A percentile compares a stretch with the other conserved stretches of the same genome.
phyloP scores from a whole-genome alignment of 2,888 invertebrate species.

The Monoplex corrugatus region DNA sequence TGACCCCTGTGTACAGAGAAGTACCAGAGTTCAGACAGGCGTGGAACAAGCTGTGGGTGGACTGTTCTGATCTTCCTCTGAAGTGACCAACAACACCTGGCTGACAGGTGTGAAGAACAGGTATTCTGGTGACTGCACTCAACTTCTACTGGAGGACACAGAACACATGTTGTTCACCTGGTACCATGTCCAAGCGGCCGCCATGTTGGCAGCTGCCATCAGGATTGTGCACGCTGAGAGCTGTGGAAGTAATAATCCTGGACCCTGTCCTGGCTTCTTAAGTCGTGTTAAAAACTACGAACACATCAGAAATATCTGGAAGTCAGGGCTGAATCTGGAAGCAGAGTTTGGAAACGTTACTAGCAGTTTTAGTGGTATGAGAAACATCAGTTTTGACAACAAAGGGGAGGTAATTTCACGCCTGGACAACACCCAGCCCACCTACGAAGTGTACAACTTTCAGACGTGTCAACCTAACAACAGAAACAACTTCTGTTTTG shows the following conservation, averaged over 20 bases:
- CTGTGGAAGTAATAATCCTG: not conserved
- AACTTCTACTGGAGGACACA: not conserved
- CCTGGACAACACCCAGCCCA: not conserved
- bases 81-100: not conserved
- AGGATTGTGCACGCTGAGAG: not conserved
- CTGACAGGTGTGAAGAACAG: not conserved
- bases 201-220: not conserved
- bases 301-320: not conserved
- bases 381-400: not conserved
- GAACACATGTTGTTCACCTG: conserved; percentile 21
- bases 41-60: conserved; percentile 15
- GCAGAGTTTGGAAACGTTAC: not conserved
- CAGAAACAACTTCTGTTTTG: not conserved
- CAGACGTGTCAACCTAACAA: not conserved
- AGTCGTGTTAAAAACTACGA: not conserved
- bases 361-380: not conserved
- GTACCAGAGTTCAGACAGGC: conserved; percentile 15
- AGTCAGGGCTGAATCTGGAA: not conserved
- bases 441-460: conserved; percentile 7
- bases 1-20: conserved; percentile 16
- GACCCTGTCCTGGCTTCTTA: not conserved
- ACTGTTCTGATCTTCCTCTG: not conserved
- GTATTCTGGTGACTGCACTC: not conserved
- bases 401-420: not conserved
- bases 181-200: conserved; percentile 37